These are phyloP conservation scores for Xiphophorus hellerii DNA, from an alignment of 2,113 vertebrate genomes.

Conservation along the genomic window DNA sequence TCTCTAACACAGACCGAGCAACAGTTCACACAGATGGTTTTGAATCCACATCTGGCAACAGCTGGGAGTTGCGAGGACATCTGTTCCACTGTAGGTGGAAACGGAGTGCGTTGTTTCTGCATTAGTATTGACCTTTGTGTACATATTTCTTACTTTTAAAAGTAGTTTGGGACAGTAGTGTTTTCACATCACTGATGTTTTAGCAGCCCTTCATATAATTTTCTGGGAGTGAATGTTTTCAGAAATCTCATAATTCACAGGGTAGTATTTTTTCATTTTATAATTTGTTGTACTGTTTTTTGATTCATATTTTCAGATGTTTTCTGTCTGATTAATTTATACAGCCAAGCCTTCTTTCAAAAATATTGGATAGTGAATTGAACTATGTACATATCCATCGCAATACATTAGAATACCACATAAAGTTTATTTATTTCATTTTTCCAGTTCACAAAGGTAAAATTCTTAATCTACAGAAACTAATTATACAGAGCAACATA, in stretches of 20 bases:
- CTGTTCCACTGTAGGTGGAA: slow-evolving; percentile 71
- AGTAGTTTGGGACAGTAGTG: slow-evolving; percentile 21
- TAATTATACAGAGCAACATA: background rate
- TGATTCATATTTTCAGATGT: background rate
- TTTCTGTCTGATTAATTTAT: background rate
- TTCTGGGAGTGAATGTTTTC: background rate
- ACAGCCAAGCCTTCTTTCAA: background rate
- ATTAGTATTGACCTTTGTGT: slow-evolving; percentile 60
- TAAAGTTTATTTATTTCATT: background rate
- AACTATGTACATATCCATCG: background rate
- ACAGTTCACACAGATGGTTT: slow-evolving; percentile 69
- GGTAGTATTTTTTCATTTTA: too few species aligned
- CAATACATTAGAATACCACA: background rate
- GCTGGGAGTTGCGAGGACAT: slow-evolving; percentile 73
- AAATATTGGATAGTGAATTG: background rate
- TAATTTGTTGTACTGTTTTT: background rate
- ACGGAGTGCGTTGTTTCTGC: slow-evolving; percentile 38
- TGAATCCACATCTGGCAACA: slow-evolving; percentile 73
- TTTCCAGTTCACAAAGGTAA: background rate
- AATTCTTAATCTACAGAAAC: background rate
- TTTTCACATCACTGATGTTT: background rate
- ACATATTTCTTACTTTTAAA: slow-evolving; percentile 44
- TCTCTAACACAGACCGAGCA: slow-evolving; percentile 10
- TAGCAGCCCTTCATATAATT: background rate
- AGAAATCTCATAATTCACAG: background rate